These are phyloP conservation scores for Sparus aurata DNA, from an alignment of 2,797 vertebrate genomes.

Conservation along the genomic window DNA sequence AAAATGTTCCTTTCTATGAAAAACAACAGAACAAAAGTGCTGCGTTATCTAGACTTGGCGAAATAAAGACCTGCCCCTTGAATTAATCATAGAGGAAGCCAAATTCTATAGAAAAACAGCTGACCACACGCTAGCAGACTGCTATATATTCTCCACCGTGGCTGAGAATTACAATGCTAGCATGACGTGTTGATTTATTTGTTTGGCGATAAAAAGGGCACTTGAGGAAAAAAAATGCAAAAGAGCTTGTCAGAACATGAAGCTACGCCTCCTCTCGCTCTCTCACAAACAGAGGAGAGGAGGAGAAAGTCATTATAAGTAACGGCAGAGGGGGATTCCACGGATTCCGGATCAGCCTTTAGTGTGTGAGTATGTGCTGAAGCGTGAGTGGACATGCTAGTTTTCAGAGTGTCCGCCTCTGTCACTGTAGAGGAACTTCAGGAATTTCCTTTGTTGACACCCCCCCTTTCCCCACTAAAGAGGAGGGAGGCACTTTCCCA, in stretches of 20 bases:
- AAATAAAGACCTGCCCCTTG: not conserved
- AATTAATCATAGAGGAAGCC: conserved; percentile 16
- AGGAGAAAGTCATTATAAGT: conserved; percentile 43
- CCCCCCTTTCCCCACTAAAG: conserved; percentile 18
- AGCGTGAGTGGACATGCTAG: conserved; percentile 75
- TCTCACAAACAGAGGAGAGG: not conserved
- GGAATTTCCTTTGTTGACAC: conserved; percentile 85
- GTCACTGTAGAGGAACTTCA: conserved; percentile 84
- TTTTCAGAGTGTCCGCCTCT: conserved; percentile 64
- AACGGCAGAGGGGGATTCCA: conserved; percentile 66
- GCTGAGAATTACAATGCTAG: conserved; percentile 17
- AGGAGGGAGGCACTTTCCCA: conserved; percentile 75
- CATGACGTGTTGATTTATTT: conserved; percentile 37
- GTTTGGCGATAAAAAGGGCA: conserved; percentile 27
- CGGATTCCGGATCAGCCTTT: conserved; percentile 68
- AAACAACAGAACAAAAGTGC: not conserved
- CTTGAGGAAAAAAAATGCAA: conserved; percentile 24
- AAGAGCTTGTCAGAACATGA: conserved; percentile 64
- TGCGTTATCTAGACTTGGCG: not conserved
- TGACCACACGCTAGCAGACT: not conserved
- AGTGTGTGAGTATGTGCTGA: conserved; percentile 53
- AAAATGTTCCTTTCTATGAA: not conserved
- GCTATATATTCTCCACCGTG: conserved; percentile 11
- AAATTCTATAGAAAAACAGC: conserved; percentile 18
- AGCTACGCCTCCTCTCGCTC: conserved; percentile 34